A percentile compares a stretch with the other conserved stretches of the same genome.
Evolutionary conservation across 2,888 invertebrate species (phyloP).

Genomic region (Mamestra brassicae): DNA sequence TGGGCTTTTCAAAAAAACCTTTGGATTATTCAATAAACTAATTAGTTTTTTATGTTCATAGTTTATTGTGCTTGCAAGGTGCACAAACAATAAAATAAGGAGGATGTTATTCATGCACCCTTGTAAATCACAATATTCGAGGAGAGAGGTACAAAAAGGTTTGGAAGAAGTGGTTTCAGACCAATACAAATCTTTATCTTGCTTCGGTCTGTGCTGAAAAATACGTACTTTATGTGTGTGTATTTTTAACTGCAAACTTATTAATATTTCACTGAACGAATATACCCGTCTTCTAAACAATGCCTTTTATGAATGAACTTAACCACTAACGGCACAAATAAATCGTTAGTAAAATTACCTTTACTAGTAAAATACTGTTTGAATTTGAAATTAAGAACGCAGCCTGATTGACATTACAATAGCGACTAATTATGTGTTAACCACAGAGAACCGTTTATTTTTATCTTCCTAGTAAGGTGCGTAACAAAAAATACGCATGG

Average conservation of each 20-base stretch:
- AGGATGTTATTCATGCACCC: neutral
- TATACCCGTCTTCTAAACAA: slow-evolving; percentile 6
- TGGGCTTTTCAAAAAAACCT: neutral
- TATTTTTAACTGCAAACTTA: too few relatives aligned
- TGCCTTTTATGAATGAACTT: slow-evolving; percentile 1
- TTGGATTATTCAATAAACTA: neutral
- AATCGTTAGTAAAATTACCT: slow-evolving; percentile 8
- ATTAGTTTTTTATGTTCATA: neutral
- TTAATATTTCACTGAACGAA: neutral
- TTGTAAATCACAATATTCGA: too few relatives aligned
- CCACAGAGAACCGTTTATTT: slow-evolving; percentile 27
- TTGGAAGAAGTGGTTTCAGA: neutral
- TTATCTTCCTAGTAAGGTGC: neutral
- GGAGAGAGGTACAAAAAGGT: too few relatives aligned
- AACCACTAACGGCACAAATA: slow-evolving; percentile 5
- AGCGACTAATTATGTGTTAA: slow-evolving; percentile 21
- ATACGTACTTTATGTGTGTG: too few relatives aligned
- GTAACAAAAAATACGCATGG: neutral
- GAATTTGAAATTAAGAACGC: slow-evolving; percentile 33
- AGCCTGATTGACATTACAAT: slow-evolving; percentile 44
- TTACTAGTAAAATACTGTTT: slow-evolving; percentile 8
- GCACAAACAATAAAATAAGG: too few relatives aligned
- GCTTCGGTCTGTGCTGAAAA: neutral
- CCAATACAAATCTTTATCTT: neutral
- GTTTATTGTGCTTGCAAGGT: neutral